Conservation (phyloP, 2,888 invertebrate species). For the Melinaea menophilus region DNA sequence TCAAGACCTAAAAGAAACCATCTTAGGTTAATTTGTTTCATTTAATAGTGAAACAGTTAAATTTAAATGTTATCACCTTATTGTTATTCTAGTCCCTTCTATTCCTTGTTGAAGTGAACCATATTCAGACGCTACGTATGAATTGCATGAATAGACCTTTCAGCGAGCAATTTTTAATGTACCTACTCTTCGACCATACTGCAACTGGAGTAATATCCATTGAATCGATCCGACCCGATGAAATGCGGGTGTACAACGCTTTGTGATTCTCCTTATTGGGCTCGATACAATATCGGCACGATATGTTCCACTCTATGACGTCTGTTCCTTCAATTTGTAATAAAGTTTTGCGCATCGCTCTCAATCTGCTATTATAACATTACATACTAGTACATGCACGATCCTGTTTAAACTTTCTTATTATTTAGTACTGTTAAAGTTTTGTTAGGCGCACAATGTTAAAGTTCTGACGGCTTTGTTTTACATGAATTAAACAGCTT, state of each 20-base stretch:
- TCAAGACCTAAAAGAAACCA: neutral
- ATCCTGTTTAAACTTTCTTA: conserved; percentile 1
- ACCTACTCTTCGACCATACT: conserved; percentile 31
- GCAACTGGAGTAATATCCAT: conserved; percentile 37
- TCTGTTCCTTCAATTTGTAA: conserved; percentile 41
- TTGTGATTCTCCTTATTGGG: conserved; percentile 39
- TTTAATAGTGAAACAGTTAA: neutral
- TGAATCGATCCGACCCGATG: conserved; percentile 35
- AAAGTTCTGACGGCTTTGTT: conserved; percentile 7
- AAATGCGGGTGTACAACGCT: conserved; percentile 42
- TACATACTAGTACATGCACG: conserved; percentile 10
- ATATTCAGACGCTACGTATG: conserved; percentile 36
- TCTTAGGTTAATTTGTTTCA: neutral
- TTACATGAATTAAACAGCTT: conserved; percentile 1
- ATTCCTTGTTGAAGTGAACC: conserved; percentile 19
- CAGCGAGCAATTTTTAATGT: conserved; percentile 46
- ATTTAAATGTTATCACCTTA: conserved; percentile 3
- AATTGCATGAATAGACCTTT: conserved; percentile 44
- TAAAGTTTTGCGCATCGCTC: conserved; percentile 37
- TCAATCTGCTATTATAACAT: conserved; percentile 15
- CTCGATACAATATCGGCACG: conserved; percentile 46
- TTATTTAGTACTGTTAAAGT: neutral
- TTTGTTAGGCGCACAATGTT: neutral
- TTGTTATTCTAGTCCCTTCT: conserved; percentile 13
- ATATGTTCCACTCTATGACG: conserved; percentile 44